Evolutionary conservation across 2,888 invertebrate genomes (phyloP).

Genomic region (Lepidonotus clava): DNA sequence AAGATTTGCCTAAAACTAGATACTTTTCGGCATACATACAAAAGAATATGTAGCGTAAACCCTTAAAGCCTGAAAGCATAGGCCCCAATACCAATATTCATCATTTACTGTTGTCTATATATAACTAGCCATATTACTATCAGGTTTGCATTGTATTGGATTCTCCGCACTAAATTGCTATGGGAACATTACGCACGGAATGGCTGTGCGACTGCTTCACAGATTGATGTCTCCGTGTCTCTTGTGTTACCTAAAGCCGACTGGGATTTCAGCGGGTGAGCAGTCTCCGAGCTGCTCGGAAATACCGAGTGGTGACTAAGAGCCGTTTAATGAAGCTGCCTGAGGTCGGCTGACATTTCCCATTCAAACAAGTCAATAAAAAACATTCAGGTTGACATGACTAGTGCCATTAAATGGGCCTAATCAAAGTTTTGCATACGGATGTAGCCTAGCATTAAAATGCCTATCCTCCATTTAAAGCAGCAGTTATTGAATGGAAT

Average conservation of each 20-base stretch:
- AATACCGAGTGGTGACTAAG: not conserved
- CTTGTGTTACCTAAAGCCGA: too few relatives aligned
- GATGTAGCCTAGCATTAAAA: too few relatives aligned
- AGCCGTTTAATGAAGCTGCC: not conserved
- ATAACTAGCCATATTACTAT: not conserved
- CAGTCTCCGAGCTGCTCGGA: not conserved
- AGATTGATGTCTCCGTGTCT: not conserved
- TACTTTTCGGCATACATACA: too few relatives aligned
- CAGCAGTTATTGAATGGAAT: too few relatives aligned
- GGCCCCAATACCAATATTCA: too few relatives aligned
- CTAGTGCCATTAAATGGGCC: not conserved
- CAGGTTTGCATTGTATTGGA: not conserved
- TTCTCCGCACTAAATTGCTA: not conserved
- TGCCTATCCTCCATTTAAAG: too few relatives aligned
- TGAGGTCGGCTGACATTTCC: not conserved
- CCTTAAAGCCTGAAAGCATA: too few relatives aligned
- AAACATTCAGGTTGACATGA: not conserved
- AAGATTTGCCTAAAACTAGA: too few relatives aligned
- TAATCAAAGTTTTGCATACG: too few relatives aligned
- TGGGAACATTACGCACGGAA: not conserved
- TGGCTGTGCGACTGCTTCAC: not conserved
- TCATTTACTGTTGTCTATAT: too few relatives aligned
- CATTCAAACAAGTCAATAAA: not conserved
- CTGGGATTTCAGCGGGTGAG: too few relatives aligned
- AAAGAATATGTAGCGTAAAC: too few relatives aligned